Conservation (phyloP, 2,888 invertebrate genomes). For the Campoletis raptor region DNA sequence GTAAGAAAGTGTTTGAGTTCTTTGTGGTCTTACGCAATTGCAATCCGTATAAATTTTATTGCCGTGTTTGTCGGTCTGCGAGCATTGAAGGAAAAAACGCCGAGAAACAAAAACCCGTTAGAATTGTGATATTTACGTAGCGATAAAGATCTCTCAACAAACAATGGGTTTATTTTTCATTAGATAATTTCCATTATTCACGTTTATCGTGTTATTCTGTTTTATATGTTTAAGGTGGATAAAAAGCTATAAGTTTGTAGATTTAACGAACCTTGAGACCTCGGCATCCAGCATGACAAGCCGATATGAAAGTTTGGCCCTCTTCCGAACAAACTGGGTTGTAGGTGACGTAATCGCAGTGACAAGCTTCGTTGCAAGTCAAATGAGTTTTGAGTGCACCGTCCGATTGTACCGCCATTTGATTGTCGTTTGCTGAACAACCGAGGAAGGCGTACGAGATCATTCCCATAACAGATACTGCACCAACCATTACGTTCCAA, state of each 20-base stretch:
- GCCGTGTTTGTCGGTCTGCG: conserved; percentile 78
- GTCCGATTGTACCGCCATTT: conserved; percentile 84
- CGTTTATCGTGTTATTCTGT: neutral
- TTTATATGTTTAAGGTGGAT: neutral
- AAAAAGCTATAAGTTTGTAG: neutral
- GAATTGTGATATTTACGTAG: conserved; percentile 12
- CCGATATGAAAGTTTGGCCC: conserved; percentile 90
- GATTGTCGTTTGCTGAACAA: conserved; percentile 88
- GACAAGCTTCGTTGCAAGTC: conserved; percentile 88
- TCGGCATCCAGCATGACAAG: conserved; percentile 92
- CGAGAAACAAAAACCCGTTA: conserved; percentile 3
- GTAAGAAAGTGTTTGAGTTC: conserved; percentile 67
- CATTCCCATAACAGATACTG: conserved; percentile 88
- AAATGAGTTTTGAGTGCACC: conserved; percentile 84
- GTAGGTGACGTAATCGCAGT: conserved; percentile 90
- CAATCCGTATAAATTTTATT: conserved; percentile 85
- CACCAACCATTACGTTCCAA: conserved; percentile 90
- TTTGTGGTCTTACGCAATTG: conserved; percentile 84
- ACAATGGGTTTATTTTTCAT: neutral
- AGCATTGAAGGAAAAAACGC: conserved; percentile 47
- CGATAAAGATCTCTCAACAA: conserved; percentile 26
- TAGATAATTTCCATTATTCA: neutral
- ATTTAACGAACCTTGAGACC: conserved; percentile 78
- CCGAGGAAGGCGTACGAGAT: conserved; percentile 89
- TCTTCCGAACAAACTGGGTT: conserved; percentile 90